phyloP scores from a whole-genome alignment of 1,140 invertebrate species.

The Globodera ellingtonae region DNA sequence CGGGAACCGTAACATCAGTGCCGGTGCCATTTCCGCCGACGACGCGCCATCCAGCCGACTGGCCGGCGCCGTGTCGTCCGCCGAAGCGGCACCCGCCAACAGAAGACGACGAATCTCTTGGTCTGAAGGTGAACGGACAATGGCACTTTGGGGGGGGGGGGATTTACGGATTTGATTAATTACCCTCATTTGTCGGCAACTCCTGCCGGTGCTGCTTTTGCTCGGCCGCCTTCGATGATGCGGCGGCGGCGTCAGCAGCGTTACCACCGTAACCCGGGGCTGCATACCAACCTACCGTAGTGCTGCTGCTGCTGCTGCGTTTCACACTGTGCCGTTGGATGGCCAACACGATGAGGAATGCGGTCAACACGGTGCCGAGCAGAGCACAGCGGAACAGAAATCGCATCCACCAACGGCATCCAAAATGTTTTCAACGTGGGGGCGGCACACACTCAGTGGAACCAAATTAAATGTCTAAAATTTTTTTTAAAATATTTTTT shows the following conservation, averaged over 20 bases:
- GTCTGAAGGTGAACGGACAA: neutral
- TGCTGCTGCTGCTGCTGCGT: slow-evolving; percentile 25
- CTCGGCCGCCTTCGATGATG: too few species aligned
- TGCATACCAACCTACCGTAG: neutral
- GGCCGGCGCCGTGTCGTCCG: slow-evolving; percentile 14
- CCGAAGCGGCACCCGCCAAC: neutral
- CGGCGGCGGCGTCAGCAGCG: too few species aligned
- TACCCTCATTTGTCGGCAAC: neutral
- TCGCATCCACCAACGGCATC: slow-evolving; percentile 31
- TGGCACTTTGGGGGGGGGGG: too few species aligned
- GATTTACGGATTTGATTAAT: neutral
- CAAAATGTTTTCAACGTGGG: too few species aligned
- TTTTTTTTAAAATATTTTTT: too few species aligned
- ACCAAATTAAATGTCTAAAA: too few species aligned
- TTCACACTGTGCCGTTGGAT: slow-evolving; percentile 18
- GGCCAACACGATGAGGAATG: slow-evolving; percentile 30
- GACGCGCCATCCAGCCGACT: slow-evolving; percentile 7
- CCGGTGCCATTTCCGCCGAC: slow-evolving; percentile 10
- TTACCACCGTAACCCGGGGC: neutral
- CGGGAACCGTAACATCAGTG: slow-evolving; percentile 12
- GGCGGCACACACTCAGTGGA: too few species aligned
- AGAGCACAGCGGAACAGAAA: slow-evolving; percentile 37
- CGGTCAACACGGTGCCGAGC: slow-evolving; percentile 9
- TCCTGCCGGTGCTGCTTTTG: too few species aligned
- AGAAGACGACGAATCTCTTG: slow-evolving; percentile 27